Evolutionary conservation across 2,888 invertebrate species (phyloP).

Genomic region (Ethmia dodecea): DNA sequence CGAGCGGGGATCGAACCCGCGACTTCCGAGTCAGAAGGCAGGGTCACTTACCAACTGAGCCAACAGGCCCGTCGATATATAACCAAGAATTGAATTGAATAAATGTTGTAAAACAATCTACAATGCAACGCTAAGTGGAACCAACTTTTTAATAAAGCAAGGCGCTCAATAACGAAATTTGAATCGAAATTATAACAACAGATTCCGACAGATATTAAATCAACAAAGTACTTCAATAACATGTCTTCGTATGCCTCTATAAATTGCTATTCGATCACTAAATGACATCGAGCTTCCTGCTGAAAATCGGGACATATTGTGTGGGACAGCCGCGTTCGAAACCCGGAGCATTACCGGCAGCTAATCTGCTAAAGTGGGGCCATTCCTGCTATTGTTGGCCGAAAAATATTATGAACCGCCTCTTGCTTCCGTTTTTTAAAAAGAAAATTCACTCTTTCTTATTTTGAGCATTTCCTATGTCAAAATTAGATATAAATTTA

Average conservation of each 20-base stretch:
- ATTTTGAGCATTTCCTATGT: no score
- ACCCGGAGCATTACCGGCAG: constrained; percentile 46
- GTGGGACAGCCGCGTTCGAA: constrained; percentile 20
- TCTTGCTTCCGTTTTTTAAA: constrained; percentile 7
- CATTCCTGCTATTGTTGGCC: constrained; percentile 39
- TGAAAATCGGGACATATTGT: constrained; percentile 31
- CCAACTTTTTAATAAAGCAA: no score
- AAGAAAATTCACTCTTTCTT: constrained; percentile 1
- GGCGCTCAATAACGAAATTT: no score
- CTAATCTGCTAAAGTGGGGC: constrained; percentile 57
- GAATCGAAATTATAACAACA: no score
- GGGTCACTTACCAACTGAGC: no score
- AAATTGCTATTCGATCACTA: constrained; percentile 39
- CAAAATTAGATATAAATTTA: no score
- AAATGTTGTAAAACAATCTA: no score
- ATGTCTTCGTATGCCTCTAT: constrained; percentile 17
- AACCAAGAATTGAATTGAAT: no score
- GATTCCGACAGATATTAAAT: background rate
- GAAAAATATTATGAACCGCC: constrained; percentile 29
- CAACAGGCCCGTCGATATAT: no score
- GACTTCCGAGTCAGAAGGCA: no score
- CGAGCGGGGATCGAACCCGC: no score
- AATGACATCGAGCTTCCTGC: constrained; percentile 38
- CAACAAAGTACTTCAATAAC: background rate
- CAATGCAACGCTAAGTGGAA: no score